Conservation (phyloP, 1,140 invertebrate genomes). For the Drosophila arizonae region DNA sequence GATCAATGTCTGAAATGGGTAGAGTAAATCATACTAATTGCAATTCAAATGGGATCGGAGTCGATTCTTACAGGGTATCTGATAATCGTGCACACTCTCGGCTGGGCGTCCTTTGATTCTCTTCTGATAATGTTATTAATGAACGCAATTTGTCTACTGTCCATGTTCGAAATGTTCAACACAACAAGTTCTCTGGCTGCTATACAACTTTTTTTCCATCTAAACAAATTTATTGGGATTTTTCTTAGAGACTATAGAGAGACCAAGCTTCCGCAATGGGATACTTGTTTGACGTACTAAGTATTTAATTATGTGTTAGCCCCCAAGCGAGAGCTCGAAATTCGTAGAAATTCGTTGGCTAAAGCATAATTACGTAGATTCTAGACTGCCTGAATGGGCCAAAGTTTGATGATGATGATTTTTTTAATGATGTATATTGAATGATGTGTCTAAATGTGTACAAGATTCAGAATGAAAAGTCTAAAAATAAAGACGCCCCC, state of each 20-base stretch:
- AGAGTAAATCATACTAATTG: too few species aligned
- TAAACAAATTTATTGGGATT: conserved; percentile 34
- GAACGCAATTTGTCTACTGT: conserved; percentile 40
- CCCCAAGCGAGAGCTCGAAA: conserved; percentile 19
- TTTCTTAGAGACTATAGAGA: conserved; percentile 3
- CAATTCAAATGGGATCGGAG: too few species aligned
- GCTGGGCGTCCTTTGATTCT: background rate
- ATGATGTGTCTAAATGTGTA: too few species aligned
- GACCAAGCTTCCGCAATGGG: conserved; percentile 54
- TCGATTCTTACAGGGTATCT: background rate
- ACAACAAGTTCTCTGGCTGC: background rate
- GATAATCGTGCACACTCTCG: background rate
- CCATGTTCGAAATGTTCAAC: conserved; percentile 1
- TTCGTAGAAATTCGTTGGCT: background rate
- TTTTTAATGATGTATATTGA: too few species aligned
- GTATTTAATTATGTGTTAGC: conserved; percentile 63
- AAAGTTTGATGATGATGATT: background rate
- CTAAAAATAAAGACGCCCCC: too few species aligned
- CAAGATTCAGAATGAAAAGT: too few species aligned
- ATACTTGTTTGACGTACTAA: conserved; percentile 52
- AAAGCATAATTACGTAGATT: conserved; percentile 10
- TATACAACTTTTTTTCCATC: conserved; percentile 9
- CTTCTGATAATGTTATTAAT: conserved; percentile 37
- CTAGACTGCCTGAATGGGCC: background rate
- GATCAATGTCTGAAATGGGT: too few species aligned